Percentiles rank a stretch among this genome's conserved stretches.
Evolutionary conservation across 2,888 invertebrate genomes (phyloP).

Genomic region (Archips xylosteana): DNA sequence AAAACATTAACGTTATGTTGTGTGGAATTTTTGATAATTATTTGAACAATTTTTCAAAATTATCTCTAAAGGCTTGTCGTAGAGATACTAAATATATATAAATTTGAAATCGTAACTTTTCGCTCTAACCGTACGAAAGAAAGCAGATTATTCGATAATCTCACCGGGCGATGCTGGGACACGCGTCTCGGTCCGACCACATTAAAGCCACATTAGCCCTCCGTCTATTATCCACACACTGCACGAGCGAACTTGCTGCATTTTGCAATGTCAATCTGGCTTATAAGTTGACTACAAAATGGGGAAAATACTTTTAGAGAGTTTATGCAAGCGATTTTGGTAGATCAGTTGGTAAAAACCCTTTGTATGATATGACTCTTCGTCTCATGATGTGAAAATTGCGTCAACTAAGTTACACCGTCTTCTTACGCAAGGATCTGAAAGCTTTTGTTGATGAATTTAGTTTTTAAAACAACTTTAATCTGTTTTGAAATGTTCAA

Average conservation of each 20-base stretch:
- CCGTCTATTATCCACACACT: constrained; percentile 66
- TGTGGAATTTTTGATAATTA: no score
- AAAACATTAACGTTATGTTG: no score
- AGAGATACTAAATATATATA: neutral
- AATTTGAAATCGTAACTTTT: constrained; percentile 9
- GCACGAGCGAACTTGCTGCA: constrained; percentile 56
- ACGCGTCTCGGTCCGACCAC: constrained; percentile 70
- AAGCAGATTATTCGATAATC: constrained; percentile 77
- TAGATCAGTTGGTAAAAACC: no score
- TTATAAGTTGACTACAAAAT: neutral
- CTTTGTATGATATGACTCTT: no score
- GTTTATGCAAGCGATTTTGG: no score
- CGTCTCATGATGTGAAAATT: no score
- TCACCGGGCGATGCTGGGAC: constrained; percentile 68
- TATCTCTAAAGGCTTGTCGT: no score
- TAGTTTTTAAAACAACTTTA: neutral
- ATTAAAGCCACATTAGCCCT: constrained; percentile 79
- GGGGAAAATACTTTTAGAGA: neutral
- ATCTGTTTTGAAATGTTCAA: neutral
- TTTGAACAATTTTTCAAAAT: no score
- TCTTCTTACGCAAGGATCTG: no score
- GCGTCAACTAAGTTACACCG: no score
- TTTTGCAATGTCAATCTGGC: constrained; percentile 47
- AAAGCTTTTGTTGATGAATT: neutral
- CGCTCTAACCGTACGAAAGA: constrained; percentile 63